Evolutionary conservation across 2,113 vertebrate species (phyloP).

Genomic region (Tor tambroides): DNA sequence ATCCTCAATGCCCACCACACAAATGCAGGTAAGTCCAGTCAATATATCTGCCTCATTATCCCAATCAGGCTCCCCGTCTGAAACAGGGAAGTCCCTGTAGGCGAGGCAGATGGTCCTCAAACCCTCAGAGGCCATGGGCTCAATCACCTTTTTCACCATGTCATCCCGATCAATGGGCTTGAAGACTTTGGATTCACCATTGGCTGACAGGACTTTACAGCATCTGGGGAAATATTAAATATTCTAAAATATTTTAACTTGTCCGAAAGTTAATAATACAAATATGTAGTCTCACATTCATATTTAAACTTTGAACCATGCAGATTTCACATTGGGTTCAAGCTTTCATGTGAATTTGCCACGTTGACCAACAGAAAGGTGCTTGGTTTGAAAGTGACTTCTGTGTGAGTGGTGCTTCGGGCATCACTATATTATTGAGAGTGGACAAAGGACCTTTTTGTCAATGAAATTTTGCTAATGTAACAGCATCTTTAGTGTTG

Average conservation of each 20-base stretch:
- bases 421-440: neutral
- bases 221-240: constrained; percentile 77
- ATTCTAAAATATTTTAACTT: neutral
- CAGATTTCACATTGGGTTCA: neutral
- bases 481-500: neutral
- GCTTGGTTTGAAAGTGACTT: neutral
- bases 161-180: constrained; percentile 87
- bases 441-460: neutral
- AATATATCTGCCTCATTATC: constrained; percentile 91
- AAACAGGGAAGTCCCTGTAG: constrained; percentile 87
- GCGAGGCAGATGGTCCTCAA: constrained; percentile 96
- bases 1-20: constrained; percentile 97
- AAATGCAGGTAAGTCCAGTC: constrained; percentile 89
- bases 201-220: constrained; percentile 86
- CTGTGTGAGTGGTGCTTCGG: neutral
- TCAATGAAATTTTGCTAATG: neutral
- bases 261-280: too few relatives aligned
- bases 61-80: constrained; percentile 91
- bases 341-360: neutral
- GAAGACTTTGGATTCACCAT: constrained; percentile 85
- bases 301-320: neutral
- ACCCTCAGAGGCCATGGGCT: constrained; percentile 96
- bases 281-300: neutral
- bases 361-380: neutral
- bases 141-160: constrained; percentile 90